These are phyloP conservation scores for Cotesia vestalis DNA, from an alignment of 1,140 invertebrate species.

Conservation along the genomic window DNA sequence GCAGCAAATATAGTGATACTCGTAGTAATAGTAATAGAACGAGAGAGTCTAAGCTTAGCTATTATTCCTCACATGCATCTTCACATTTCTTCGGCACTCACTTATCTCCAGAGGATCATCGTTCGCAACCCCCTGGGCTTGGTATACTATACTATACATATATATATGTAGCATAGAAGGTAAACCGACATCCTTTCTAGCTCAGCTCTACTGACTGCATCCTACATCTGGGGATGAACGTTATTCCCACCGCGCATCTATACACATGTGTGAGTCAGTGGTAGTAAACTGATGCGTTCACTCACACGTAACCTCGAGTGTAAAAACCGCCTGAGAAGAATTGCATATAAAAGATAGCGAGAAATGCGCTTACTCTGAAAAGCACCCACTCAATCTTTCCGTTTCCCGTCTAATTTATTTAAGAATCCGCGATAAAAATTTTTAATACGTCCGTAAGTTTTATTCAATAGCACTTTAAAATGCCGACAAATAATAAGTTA, in stretches of 20 bases:
- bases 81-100: conserved; percentile 28
- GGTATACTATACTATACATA: background rate
- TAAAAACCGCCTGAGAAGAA: conserved; percentile 17
- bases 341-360: conserved; percentile 36
- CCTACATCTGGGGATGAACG: conserved; percentile 22
- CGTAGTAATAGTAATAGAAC: conserved; percentile 9
- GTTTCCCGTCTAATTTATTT: conserved; percentile 51
- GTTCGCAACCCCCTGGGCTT: conserved; percentile 38
- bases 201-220: conserved; percentile 12
- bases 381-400: background rate
- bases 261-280: background rate
- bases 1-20: conserved; percentile 15
- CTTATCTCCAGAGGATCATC: conserved; percentile 45
- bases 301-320: conserved; percentile 27
- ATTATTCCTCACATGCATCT: conserved; percentile 15
- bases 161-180: conserved; percentile 15
- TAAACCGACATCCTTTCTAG: conserved; percentile 21
- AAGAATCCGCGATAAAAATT: conserved; percentile 39
- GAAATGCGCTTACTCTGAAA: background rate
- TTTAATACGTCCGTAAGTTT: too few relatives aligned
- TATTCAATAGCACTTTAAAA: too few relatives aligned
- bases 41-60: conserved; percentile 23
- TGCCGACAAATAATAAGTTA: background rate
- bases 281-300: conserved; percentile 15
- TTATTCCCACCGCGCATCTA: background rate